Percentiles rank a stretch among this genome's conserved stretches.
Conservation (phyloP, 2,888 invertebrate species). For the Ctenicera cuprea region DNA sequence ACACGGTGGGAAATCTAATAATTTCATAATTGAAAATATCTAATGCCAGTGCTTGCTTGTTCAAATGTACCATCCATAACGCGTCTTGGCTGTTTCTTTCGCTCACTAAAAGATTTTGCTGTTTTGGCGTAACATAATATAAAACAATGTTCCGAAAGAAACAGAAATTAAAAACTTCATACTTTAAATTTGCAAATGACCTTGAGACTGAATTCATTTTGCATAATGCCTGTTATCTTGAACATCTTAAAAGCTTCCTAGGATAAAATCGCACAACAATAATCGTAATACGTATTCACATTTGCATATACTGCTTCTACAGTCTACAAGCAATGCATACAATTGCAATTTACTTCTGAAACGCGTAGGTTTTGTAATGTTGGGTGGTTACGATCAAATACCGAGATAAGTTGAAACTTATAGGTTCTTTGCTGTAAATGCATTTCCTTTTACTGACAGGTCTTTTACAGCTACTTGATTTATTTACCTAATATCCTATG, state of each 20-base stretch:
- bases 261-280: constrained; percentile 6
- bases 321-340: constrained; percentile 12
- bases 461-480: not conserved
- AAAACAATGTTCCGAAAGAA: no score
- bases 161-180: no score
- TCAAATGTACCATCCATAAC: no score
- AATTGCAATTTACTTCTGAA: constrained; percentile 20
- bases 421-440: constrained; percentile 11
- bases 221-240: not conserved
- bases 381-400: constrained; percentile 26
- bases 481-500: not conserved
- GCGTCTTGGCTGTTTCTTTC: no score
- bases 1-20: no score
- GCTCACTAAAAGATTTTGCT: no score
- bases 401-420: constrained; percentile 16
- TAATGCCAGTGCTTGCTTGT: no score
- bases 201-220: not conserved
- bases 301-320: constrained; percentile 13
- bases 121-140: no score
- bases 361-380: constrained; percentile 22
- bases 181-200: not conserved
- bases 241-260: constrained; percentile 17
- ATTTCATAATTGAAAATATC: no score
- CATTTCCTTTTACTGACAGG: not conserved
- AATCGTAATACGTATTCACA: constrained; percentile 7